phyloP scores from a whole-genome alignment of 1,140 invertebrate species.

The Drosophila persimilis region DNA sequence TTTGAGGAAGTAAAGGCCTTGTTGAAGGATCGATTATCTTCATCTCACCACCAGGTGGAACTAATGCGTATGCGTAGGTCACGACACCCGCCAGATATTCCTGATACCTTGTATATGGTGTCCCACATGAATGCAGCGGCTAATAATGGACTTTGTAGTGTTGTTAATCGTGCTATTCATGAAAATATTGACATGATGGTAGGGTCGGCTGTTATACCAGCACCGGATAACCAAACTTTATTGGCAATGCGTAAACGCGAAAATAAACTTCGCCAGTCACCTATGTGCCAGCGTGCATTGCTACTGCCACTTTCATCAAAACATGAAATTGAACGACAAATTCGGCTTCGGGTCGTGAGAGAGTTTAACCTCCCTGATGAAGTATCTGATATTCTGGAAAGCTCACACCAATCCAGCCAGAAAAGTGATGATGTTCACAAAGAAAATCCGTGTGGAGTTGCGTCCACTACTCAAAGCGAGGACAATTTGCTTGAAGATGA shows the following conservation, averaged over 20 bases:
- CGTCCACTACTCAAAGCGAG: slow-evolving; percentile 39
- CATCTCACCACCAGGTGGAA: slow-evolving; percentile 87
- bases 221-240: slow-evolving; percentile 90
- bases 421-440: slow-evolving; percentile 13
- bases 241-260: slow-evolving; percentile 93
- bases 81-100: slow-evolving; percentile 90
- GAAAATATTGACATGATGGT: slow-evolving; percentile 86
- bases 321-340: slow-evolving; percentile 89
- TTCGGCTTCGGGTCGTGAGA: slow-evolving; percentile 93
- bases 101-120: slow-evolving; percentile 97
- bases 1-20: slow-evolving; percentile 96
- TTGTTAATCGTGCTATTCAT: slow-evolving; percentile 85
- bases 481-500: slow-evolving; percentile 62
- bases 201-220: slow-evolving; percentile 86
- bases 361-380: slow-evolving; percentile 97
- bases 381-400: slow-evolving; percentile 92
- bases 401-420: slow-evolving; percentile 63
- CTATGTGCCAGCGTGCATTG: slow-evolving; percentile 90
- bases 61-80: slow-evolving; percentile 88
- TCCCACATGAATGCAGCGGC: slow-evolving; percentile 77
- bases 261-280: slow-evolving; percentile 91
- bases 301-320: slow-evolving; percentile 90
- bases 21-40: slow-evolving; percentile 91
- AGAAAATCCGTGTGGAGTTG: slow-evolving; percentile 36
- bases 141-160: slow-evolving; percentile 84